Evolutionary conservation across 2,888 invertebrate genomes (phyloP), one percentile per base, ranked within the genome.

Genomic region (Folsomia manolachei): DNA sequence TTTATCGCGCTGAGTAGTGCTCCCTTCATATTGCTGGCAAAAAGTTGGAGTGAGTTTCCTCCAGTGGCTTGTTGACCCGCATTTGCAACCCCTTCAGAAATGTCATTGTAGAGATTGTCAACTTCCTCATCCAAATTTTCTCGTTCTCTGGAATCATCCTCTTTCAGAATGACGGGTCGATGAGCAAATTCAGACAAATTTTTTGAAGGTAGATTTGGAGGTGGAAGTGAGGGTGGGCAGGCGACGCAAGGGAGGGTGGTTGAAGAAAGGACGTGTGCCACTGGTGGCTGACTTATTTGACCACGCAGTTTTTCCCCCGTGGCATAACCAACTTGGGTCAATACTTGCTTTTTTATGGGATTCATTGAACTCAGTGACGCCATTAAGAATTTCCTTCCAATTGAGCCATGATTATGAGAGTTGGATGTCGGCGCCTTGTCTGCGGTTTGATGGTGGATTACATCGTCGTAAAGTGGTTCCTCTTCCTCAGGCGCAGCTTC

Each of bases 401-500:
- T n/a, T 4, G 69, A 72, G 14, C 71, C 66, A 2, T 39, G 4
- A 39, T 39, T 39, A 39, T 39, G 4, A 14, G 7, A 9, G 14
- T 39, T 39, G 51, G 24, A 24, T 11, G 24, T 24, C 25, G 18
- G 24, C n/a, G n/a, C n/a, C 25, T 39, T 9, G 27, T 26, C 24
- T 19, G 53, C 18, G 71, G 66, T 71, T n/a, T 56, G 56, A 53
- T 76, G 69, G 61, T 67, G 74, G 21, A 73, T 70, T n/a, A 81
- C 81, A 68, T 81, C 81, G 70, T 81, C 81, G 60, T 81, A 81
- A 2, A 80, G 51, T 19, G 79, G 79, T 61, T 81, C 75, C 11
- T 60, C 62, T 21, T 71, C 61, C 14, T 63, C 70, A 19, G 11
- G 19, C n/a, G n/a, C n/a, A n/a, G n/a, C n/a, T n/a, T n/a, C n/a